Evolutionary conservation across 2,888 invertebrate genomes (phyloP).

Genomic region (Macrophya alboannulata): DNA sequence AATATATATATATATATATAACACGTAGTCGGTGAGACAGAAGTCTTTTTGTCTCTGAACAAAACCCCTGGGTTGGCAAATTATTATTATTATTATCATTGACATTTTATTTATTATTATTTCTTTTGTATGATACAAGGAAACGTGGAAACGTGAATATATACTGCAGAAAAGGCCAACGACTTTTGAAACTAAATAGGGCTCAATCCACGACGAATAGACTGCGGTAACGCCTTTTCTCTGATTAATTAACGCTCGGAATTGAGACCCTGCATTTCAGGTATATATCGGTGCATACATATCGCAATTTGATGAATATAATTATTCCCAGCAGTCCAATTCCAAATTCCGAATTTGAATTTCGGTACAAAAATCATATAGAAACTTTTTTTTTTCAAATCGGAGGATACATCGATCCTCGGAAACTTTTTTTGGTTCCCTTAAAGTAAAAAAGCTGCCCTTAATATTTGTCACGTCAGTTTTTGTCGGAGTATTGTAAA

Average conservation of each 20-base stretch:
- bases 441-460: too few relatives aligned
- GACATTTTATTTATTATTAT: background rate
- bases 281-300: background rate
- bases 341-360: background rate
- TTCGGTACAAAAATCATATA: background rate
- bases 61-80: background rate
- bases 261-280: background rate
- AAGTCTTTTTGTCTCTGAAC: background rate
- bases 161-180: constrained; percentile 29
- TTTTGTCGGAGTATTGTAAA: too few relatives aligned
- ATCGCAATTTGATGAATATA: background rate
- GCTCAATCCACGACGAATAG: constrained; percentile 9
- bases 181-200: constrained; percentile 28
- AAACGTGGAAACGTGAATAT: background rate
- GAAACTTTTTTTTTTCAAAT: too few relatives aligned
- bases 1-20: too few relatives aligned
- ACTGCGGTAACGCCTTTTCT: background rate
- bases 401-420: too few relatives aligned
- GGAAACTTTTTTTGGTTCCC: too few relatives aligned
- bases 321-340: background rate
- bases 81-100: background rate
- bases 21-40: background rate
- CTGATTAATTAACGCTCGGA: background rate
- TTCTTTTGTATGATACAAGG: background rate
- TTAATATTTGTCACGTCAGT: too few relatives aligned